Evolutionary conservation across 2,888 invertebrate genomes (phyloP).

Genomic region (Reticulitermes lucifugus): DNA sequence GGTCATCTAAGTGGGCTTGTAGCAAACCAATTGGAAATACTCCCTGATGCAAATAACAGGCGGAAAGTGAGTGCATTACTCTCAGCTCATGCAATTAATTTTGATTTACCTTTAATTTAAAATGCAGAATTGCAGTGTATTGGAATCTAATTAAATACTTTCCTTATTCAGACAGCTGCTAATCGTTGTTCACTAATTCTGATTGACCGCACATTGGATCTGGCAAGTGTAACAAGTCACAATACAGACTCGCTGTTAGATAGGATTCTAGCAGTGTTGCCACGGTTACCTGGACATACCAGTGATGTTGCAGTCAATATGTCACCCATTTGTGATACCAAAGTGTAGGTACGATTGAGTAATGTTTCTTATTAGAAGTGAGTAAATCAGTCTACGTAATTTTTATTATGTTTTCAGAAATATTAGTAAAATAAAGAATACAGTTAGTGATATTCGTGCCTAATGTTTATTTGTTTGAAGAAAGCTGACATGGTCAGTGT

Average conservation of each 20-base stretch:
- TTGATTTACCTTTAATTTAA: background rate
- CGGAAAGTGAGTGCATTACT: conserved; percentile 65
- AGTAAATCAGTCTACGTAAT: background rate
- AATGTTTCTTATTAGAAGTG: background rate
- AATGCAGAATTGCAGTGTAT: background rate
- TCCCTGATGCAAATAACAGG: conserved; percentile 67
- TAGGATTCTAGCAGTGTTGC: conserved; percentile 70
- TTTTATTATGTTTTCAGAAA: background rate
- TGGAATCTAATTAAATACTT: conserved; percentile 9
- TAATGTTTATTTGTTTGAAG: no score
- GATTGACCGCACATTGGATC: conserved; percentile 75
- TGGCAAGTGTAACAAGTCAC: conserved; percentile 72
- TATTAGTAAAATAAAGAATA: no score
- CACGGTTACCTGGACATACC: conserved; percentile 72
- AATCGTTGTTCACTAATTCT: conserved; percentile 69
- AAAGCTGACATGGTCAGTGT: no score
- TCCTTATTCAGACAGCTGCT: conserved; percentile 63
- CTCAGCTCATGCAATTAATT: background rate
- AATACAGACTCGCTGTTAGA: conserved; percentile 73
- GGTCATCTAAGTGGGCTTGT: conserved; percentile 73
- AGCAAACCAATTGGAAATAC: conserved; percentile 70
- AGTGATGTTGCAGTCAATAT: conserved; percentile 75
- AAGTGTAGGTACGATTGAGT: conserved; percentile 60
- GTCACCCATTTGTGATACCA: conserved; percentile 70
- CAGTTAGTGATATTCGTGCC: no score